These are phyloP conservation scores for Pterocles burchelli DNA, from an alignment of 2,113 vertebrate genomes.

Conservation along the genomic window DNA sequence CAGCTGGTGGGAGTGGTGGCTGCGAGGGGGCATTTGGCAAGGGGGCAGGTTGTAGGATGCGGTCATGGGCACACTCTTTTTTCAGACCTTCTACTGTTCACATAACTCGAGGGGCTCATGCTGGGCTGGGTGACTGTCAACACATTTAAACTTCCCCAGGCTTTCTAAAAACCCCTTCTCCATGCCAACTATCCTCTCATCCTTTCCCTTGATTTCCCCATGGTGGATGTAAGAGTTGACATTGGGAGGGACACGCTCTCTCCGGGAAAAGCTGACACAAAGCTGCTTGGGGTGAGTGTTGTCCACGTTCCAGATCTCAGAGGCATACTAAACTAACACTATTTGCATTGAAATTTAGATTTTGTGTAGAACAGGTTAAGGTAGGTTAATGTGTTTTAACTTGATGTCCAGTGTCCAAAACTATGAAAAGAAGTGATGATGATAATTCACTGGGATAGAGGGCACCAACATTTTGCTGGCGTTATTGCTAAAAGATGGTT, in stretches of 20 bases:
- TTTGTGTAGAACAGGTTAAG: background rate
- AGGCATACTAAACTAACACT: background rate
- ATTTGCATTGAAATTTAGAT: background rate
- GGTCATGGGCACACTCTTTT: accelerated
- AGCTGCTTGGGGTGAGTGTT: background rate
- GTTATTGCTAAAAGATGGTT: background rate
- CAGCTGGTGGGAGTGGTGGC: background rate
- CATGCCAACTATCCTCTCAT: background rate
- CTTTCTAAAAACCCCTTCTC: background rate
- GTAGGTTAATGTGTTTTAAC: background rate
- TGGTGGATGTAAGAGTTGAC: accelerated
- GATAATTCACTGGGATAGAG: background rate
- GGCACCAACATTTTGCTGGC: background rate
- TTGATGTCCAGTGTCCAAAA: background rate
- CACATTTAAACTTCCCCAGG: background rate
- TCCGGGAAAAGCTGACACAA: background rate
- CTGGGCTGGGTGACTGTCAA: background rate
- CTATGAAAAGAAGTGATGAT: background rate
- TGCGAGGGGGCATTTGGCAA: accelerated
- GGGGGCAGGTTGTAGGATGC: background rate
- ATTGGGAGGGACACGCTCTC: accelerated
- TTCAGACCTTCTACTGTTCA: background rate
- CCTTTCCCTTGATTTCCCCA: background rate
- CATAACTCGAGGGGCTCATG: background rate
- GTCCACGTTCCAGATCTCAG: background rate